Evolutionary conservation across 2,888 invertebrate species (phyloP).

Genomic region (Polydrusus pterygomalis): DNA sequence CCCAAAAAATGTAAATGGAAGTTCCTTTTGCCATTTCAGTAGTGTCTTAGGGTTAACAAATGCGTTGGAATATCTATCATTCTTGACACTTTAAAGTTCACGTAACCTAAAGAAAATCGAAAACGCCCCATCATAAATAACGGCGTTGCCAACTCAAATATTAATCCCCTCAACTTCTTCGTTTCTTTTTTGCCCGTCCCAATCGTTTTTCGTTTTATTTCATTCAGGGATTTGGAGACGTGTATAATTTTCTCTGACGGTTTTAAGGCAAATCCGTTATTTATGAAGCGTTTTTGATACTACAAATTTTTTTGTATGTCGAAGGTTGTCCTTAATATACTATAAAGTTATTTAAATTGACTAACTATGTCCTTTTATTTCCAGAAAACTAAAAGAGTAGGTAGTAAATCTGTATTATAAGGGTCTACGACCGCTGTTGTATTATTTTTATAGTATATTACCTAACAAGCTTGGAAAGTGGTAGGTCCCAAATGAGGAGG

Average conservation of each 20-base stretch:
- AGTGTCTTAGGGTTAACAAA: conserved; percentile 25
- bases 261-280: conserved; percentile 5
- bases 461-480: too few species aligned
- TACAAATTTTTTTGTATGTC: neutral
- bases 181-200: conserved; percentile 10
- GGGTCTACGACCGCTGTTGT: too few species aligned
- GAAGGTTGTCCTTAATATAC: too few species aligned
- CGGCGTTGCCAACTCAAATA: conserved; percentile 44
- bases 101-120: conserved; percentile 42
- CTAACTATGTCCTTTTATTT: too few species aligned
- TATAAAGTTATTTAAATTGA: too few species aligned
- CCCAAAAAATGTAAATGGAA: neutral
- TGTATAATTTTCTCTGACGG: conserved; percentile 16
- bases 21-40: conserved; percentile 7
- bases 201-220: conserved; percentile 42
- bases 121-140: conserved; percentile 48
- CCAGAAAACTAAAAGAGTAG: too few species aligned
- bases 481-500: too few species aligned
- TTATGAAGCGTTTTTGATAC: neutral
- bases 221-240: conserved; percentile 40
- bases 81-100: conserved; percentile 43
- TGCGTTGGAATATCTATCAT: conserved; percentile 37
- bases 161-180: conserved; percentile 35
- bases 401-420: too few species aligned
- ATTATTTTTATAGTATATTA: too few species aligned